Evolutionary conservation across 1,140 invertebrate species (phyloP).

Genomic region (Drosophila gunungcola): DNA sequence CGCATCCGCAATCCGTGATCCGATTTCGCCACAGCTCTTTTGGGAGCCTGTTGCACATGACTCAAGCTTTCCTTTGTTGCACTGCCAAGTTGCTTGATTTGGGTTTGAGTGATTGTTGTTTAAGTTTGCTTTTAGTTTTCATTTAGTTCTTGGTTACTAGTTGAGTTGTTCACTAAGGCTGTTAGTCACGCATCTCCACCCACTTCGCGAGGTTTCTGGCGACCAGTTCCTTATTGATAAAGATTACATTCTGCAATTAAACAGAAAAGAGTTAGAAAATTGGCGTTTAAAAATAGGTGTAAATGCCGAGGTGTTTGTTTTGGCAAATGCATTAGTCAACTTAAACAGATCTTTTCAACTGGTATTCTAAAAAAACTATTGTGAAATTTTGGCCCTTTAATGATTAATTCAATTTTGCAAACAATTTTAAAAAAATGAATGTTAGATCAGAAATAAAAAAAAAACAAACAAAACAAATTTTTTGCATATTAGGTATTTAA

Average conservation of each 20-base stretch:
- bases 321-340: no score
- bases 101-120: constrained; percentile 26
- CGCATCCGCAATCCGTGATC: background rate
- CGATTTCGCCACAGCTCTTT: background rate
- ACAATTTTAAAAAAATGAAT: no score
- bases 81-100: constrained; percentile 21
- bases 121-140: constrained; percentile 26
- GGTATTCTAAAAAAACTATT: no score
- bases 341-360: no score
- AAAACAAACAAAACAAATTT: no score
- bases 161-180: constrained; percentile 60
- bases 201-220: constrained; percentile 88
- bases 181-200: constrained; percentile 85
- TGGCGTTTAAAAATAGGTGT: constrained; percentile 3
- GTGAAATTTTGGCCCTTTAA: no score
- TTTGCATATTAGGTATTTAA: no score
- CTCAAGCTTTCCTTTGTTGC: constrained; percentile 25
- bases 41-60: constrained; percentile 10
- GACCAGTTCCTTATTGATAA: constrained; percentile 89
- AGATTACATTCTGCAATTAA: constrained; percentile 87
- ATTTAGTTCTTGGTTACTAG: constrained; percentile 43
- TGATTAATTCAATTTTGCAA: no score
- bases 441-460: no score
- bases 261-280: constrained; percentile 30
- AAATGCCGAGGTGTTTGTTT: background rate